Evolutionary conservation across 2,797 vertebrate genomes (phyloP), one percentile per base, ranked within the genome.

Genomic region (Pampus argenteus): DNA sequence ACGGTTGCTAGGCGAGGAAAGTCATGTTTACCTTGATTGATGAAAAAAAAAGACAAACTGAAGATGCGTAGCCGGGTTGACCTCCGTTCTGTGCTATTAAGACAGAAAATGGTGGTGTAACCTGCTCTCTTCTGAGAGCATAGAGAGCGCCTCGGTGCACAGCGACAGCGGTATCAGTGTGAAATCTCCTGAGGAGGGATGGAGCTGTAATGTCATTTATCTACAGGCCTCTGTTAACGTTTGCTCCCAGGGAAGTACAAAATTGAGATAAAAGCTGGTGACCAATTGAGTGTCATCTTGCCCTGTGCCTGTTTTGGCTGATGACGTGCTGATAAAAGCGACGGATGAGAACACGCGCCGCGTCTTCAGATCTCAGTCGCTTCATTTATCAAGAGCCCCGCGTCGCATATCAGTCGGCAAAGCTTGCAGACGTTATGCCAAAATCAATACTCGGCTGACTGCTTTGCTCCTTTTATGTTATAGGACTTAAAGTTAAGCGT

Each of bases 141-240:
- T 5, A 29, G 60, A 70, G 70, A 71, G 79, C 29, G 66, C 69
- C 68, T 81, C 50, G 3, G 71, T 54, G 50, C 77, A 74, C 69
- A 75, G 76, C 73, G 49, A 71, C 79, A 60, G 71, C 63, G 9
- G 48, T 89, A 91, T 90, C 90, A 79, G 82, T 71, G 84, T 61
- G 77, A 88, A 86, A 92, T 89, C 87, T 89, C 50, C 56, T 62
- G 74, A 84, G 89, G 87, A 91, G 81, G 74, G 86, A 91, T 91
- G 85, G 86, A 88, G 81, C 86, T 66, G 87, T 92, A 90, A 93
- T 91, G 91, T 90, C 82, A 92, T 95, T 94, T 93, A 94, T 94
- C 91, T 92, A 29, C 68, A 85, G 72, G 82, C 78, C 79, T 87
- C 84, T 86, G 87, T 91, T 94, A 91, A 92, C 91, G 90, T 90